Base-by-base conservation (phyloP, 2,113 vertebrate genomes). In the Apodemus sylvaticus region DNA sequence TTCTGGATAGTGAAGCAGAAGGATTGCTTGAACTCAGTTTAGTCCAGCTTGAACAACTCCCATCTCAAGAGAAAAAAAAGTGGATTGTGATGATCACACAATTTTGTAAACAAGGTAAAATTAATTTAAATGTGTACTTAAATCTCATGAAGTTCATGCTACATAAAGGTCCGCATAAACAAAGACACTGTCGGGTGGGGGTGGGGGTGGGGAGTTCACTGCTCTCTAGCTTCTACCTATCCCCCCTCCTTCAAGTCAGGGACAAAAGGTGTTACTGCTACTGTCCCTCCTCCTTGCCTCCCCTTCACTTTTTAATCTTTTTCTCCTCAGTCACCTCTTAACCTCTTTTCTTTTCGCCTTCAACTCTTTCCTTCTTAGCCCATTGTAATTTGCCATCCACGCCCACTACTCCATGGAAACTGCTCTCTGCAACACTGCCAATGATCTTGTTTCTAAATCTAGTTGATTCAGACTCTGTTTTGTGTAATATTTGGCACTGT, bases 381-480 rank as follows among this genome's bases (percentile, higher is more conserved):
- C 29, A 62, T 53, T 88, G 70, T 87, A 83, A 85, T 92, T 94
- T 96, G 48, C 55, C 92, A 73, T 93, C 76, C 76, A 79, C 55
- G 20, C 31, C 81, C 31, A 90, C 58, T 71, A 85, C 55, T 74
- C 81, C 55, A 55, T 88, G 89, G 88, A 94, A 91, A 96, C 66
- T 94, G 36, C 45, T 87, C 45, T 90, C 92, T 73, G 26, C 81
- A 97, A 86, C 39, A 60, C 64, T 79, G 71, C 70, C 55, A 94
- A 71, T 73, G 62, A 78, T 82, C 58, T 95, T 95, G 82, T 82
- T 94, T 62, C 92, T 95, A 93, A 91, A 96, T 82, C 36, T 89
- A 34, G 53, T 95, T 64, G 74, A 82, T 95, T 94, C 53, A 77
- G 79, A 66, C 36, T 71, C 92, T 73, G 39, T 87, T 95, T 92